Evolutionary conservation across 1,140 invertebrate genomes (phyloP), one percentile per base, ranked within the genome.

Genomic region (Forficula auricularia): DNA sequence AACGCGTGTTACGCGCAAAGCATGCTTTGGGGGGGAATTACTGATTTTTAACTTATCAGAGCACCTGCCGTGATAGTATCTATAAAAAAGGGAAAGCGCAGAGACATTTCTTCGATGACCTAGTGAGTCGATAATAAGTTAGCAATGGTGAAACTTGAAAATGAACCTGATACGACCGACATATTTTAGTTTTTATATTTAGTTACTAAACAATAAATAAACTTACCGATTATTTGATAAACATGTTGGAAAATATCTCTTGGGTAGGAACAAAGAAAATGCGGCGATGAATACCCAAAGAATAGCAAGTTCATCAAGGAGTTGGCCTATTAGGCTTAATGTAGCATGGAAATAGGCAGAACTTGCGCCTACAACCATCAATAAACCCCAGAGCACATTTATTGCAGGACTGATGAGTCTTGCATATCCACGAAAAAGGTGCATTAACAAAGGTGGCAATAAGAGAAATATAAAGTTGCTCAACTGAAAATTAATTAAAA

Each of bases 341-440:
- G 82, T 85, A 18, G 81, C 79, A 64, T 85, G 82, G 56, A 85
- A 85, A 56, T 85, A 85, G 39, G 79, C 81, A 14, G 79, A 83
- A 44, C 76, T 75, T 0, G 82, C 51, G n/a, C 81, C 81, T 37
- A 85, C 77, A 32, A 82, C 65, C 59, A 83, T 77, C 27, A 84
- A 54, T 41, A 84, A 60, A 4, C 75, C 59, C 81, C 81, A 86
- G 15, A 85, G 66, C 3, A 84, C 49, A 60, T 84, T 77, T 47
- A 84, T 79, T 12, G 72, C 78, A 38, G 71, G 73, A 48, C 79
- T 82, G 2, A 82, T 75, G 50, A 73, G 71, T 47, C 71, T 66
- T 14, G 74, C 71, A 63, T 84, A 86, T 44, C 75, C 77, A 61
- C 67, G 68, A 55, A 83, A 84, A 7, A 84, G 59, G 54, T 78